Evolutionary conservation across 2,888 invertebrate genomes (phyloP), one percentile per base, ranked within the genome.

Genomic region (Sphaerophoria taeniata): DNA sequence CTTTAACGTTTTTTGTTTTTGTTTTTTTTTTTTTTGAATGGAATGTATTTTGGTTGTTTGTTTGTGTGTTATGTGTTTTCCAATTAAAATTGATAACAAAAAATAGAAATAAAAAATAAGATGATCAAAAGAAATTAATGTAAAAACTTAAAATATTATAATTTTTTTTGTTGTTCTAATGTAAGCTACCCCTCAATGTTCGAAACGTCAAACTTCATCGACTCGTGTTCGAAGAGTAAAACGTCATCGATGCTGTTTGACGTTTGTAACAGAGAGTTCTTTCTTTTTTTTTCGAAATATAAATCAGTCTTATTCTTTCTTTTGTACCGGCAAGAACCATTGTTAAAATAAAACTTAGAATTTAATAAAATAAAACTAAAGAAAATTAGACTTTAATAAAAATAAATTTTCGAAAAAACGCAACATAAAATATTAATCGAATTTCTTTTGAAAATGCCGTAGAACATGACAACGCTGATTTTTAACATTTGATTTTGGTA

Each of bases 51-150:
- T 45, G 47, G 72, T 79, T 71, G 60, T 81, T 82, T 73, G 75
- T 74, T 71, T 63, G 75, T 87, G 87, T 88, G 80, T 87, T 72
- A 76, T 93, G 93, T 93, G 93, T 93, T 92, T 92, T 93, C 92
- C 73, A 87, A 82, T 34, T 67, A 63, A 87, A 87, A 80, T 31
- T 61, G 75, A 76, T 87, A 87, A 87, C 87, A 58, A 7, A 34
- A 58, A 63, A 63, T 43, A 33, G 88, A 80, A n/a, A 67, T 80
- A 75, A 84, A 87, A 87, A 88, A 86, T 87, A 88, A 61, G 39
- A 55, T 75, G 70, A 87, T 75, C 75, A 83, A 53, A 87, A 87
- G 83, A 84, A 74, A 82, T 77, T 75, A 69, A 88, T 43, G 87
- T 88, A 33, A 87, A 88, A 77, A 87, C 70, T 63, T 88, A 89